Percentiles rank a stretch among this genome's conserved stretches.
These are phyloP conservation scores for Pipa parva DNA, from an alignment of 2,113 vertebrate species.

Conservation along the genomic window DNA sequence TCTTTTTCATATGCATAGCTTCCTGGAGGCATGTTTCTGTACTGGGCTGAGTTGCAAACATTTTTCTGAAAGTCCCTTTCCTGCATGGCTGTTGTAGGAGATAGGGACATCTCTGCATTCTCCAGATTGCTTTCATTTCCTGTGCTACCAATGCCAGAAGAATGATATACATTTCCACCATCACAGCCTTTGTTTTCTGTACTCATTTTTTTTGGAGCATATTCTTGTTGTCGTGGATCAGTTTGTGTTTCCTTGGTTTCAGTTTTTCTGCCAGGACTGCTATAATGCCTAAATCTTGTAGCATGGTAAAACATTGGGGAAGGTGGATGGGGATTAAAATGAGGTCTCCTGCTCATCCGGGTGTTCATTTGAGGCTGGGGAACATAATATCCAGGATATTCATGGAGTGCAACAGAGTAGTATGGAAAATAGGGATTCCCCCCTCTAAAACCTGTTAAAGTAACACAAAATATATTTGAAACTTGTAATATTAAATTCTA, in stretches of 20 bases:
- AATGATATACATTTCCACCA: conserved; percentile 42
- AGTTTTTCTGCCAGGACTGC: conserved; percentile 46
- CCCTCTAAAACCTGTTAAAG: conserved; percentile 49
- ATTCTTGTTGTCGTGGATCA: conserved; percentile 54
- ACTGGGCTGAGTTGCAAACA: conserved; percentile 42
- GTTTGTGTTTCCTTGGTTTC: conserved; percentile 58
- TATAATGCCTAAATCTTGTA: conserved; percentile 47
- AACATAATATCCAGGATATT: conserved; percentile 52
- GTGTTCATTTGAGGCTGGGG: conserved; percentile 48
- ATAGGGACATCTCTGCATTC: conserved; percentile 45
- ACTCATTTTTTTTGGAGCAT: conserved; percentile 34
- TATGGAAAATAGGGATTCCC: conserved; percentile 50
- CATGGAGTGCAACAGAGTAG: conserved; percentile 46
- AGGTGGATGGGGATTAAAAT: conserved; percentile 51
- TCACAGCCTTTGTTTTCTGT: conserved; percentile 46
- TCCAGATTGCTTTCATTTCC: conserved; percentile 48
- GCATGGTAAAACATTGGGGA: conserved; percentile 55
- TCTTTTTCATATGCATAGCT: conserved; percentile 58
- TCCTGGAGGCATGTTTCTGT: conserved; percentile 48
- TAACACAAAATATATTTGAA: too few species aligned
- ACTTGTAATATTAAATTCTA: too few species aligned
- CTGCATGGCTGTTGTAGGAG: conserved; percentile 39
- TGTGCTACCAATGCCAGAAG: conserved; percentile 47
- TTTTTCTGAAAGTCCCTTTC: conserved; percentile 53
- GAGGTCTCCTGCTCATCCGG: conserved; percentile 49